Percentiles rank a stretch among this genome's conserved stretches.
Conservation (phyloP, 2,797 vertebrate species). For the Premnoplex brunnescens region DNA sequence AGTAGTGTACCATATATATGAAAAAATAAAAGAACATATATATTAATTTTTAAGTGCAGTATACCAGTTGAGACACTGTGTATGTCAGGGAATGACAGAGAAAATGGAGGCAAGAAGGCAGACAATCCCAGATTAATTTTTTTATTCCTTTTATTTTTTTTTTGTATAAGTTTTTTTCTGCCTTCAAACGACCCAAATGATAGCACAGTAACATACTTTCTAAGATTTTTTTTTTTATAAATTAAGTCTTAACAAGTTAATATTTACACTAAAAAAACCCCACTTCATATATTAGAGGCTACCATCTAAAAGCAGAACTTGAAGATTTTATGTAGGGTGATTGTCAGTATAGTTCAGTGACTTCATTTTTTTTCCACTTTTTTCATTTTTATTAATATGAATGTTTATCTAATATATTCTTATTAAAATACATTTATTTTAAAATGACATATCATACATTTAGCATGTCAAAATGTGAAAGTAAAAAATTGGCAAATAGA, state of each 20-base stretch:
- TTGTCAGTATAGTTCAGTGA: not conserved
- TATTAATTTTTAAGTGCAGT: not conserved
- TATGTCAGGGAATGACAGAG: not conserved
- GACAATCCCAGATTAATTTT: not conserved
- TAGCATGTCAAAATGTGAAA: not conserved
- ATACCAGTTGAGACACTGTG: not conserved
- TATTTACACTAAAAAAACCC: not conserved
- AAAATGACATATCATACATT: not conserved
- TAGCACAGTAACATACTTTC: not conserved
- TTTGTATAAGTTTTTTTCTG: not conserved
- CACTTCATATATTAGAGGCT: fast-evolving
- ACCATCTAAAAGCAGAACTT: not conserved
- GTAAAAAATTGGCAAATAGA: not conserved
- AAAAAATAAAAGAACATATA: not conserved
- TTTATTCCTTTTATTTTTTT: not conserved
- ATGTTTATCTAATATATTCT: not conserved
- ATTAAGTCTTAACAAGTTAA: not conserved
- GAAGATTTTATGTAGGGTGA: not conserved
- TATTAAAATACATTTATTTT: not conserved
- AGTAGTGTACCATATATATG: not conserved
- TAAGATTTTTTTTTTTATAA: not conserved
- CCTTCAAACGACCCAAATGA: not conserved
- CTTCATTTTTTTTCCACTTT: not conserved
- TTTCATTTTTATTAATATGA: not conserved
- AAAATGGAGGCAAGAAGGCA: not conserved